Conservation (phyloP, 2,113 vertebrate genomes). For the Oenanthe oenanthe region DNA sequence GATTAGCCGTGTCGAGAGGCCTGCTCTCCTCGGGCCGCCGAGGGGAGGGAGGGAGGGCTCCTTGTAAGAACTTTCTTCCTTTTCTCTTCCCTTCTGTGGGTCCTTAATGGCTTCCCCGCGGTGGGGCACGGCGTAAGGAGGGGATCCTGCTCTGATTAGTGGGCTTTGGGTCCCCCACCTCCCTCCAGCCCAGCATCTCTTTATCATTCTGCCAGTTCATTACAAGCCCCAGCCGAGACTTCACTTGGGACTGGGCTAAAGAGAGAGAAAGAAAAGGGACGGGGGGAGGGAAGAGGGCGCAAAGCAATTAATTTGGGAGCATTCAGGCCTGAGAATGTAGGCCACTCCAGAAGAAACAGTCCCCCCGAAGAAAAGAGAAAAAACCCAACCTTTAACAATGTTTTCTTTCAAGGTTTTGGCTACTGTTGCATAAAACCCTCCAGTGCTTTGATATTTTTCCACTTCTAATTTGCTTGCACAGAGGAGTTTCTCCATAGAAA, state of each 20-base stretch:
- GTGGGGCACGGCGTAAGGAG: constrained; percentile 74
- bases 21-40: constrained; percentile 68
- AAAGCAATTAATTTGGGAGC: constrained; percentile 85
- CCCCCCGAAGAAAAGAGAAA: constrained; percentile 27
- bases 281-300: constrained; percentile 59
- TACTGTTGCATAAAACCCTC: constrained; percentile 50
- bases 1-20: constrained; percentile 85
- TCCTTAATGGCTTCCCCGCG: constrained; percentile 77
- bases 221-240: constrained; percentile 61
- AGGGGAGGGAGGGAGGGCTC: constrained; percentile 64
- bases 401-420: constrained; percentile 63
- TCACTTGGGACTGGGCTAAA: constrained; percentile 27
- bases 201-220: constrained; percentile 79
- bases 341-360: constrained; percentile 57
- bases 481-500: constrained; percentile 28
- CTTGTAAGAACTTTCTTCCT: constrained; percentile 63
- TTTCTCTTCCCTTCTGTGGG: constrained; percentile 69
- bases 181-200: constrained; percentile 51
- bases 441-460: constrained; percentile 57
- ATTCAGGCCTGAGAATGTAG: constrained; percentile 61
- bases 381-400: constrained; percentile 71
- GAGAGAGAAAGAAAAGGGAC: constrained; percentile 16
- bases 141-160: constrained; percentile 87
- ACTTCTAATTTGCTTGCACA: neutral
- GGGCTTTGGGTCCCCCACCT: constrained; percentile 56